Evolutionary conservation across 2,113 vertebrate genomes (phyloP), one percentile per base, ranked within the genome.

Genomic region (Gallinago paraguaiae): DNA sequence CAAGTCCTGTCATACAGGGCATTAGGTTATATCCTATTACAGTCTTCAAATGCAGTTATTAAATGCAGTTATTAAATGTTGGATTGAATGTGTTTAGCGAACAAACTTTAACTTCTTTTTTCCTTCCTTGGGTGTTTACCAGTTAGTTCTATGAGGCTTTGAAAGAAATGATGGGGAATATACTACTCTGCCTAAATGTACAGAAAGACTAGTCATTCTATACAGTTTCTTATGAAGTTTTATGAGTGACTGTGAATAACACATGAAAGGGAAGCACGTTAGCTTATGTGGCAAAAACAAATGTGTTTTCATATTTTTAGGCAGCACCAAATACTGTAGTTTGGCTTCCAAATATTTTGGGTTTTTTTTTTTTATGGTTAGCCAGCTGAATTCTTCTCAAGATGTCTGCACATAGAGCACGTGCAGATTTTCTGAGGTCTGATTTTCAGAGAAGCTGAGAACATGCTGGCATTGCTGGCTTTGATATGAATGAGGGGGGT

Each of bases 101-200:
- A 45, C 23, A 33, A 16, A 64, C 17, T 53, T 57, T 17, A 91
- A 57, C 51, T 28, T 6, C 8, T 20, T 82, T 79, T 3, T 0
- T n/a, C 53, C 83, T 75, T 23, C 23, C 19, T 64, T 35, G 35
- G 27, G 4, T 59, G 9, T 33, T 90, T 63, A 22, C 22, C 17
- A 20, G 22, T 61, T 71, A 43, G 35, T 76, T 87, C 60, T 50
- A 13, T 12, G 71, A 46, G n/a, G 16, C 37, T 86, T 77, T 71
- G 56, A 24, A 60, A 54, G 45, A 43, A 74, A 17, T 53, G 8
- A 5, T 3, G 2, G 7, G 69, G 67, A 24, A 43, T 35, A 2
- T 19, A 0, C 30, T 31, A 1, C 24, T 45, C 17, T 59, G 30
- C 12, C 28, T 6, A 7, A 46, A 39, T 6, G 22, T 7, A 5